These are phyloP conservation scores for Portunus trituberculatus DNA, from an alignment of 1,140 invertebrate genomes.

Conservation along the genomic window DNA sequence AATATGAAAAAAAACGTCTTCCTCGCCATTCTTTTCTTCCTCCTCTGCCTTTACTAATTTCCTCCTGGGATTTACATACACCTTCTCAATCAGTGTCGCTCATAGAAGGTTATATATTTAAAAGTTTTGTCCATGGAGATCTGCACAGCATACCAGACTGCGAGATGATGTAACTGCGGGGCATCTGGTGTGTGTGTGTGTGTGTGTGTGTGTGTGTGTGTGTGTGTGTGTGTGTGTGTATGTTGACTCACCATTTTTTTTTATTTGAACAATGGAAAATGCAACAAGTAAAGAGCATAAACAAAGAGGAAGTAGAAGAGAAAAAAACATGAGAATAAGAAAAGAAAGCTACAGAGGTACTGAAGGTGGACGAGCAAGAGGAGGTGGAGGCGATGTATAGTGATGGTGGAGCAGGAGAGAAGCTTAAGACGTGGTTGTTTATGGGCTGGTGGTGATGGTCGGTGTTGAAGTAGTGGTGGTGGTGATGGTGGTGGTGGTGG, in stretches of 20 bases:
- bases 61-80: background rate
- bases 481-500: too few species aligned
- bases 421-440: too few species aligned
- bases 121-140: background rate
- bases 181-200: constrained; percentile 13
- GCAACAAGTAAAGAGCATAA: too few species aligned
- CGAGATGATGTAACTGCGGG: background rate
- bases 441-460: background rate
- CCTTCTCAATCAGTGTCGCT: background rate
- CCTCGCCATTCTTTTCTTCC: background rate
- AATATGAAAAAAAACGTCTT: background rate
- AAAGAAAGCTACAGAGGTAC: background rate
- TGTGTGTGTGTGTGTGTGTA: constrained; percentile 21
- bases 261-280: background rate
- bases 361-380: background rate
- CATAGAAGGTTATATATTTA: background rate
- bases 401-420: too few species aligned
- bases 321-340: background rate
- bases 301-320: too few species aligned
- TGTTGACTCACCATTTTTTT: background rate
- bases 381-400: background rate
- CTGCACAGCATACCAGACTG: background rate
- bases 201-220: constrained; percentile 33
- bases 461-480: background rate
- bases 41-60: background rate